phyloP scores from a whole-genome alignment of 2,888 invertebrate genomes.

The Frankliniella fusca region DNA sequence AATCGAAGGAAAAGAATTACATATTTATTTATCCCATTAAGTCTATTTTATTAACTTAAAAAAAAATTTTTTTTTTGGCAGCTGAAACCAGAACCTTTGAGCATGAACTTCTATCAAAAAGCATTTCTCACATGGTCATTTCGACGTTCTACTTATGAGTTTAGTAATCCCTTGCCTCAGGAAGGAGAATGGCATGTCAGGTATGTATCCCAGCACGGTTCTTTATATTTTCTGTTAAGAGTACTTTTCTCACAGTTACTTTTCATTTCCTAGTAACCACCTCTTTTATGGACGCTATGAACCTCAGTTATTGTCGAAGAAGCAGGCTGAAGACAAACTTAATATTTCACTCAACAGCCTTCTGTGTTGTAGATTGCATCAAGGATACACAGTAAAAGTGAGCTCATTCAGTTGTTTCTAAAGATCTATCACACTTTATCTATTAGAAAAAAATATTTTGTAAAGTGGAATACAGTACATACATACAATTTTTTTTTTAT shows the following conservation, averaged over 20 bases:
- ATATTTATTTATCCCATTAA: neutral
- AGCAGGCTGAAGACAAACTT: conserved; percentile 61
- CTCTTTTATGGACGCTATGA: conserved; percentile 55
- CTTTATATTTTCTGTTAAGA: neutral
- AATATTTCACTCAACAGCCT: conserved; percentile 60
- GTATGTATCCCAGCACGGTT: conserved; percentile 35
- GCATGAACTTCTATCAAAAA: conserved; percentile 58
- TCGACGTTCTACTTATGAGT: conserved; percentile 44
- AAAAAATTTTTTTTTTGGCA: conserved; percentile 25
- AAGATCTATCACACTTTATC: neutral
- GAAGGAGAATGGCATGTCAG: conserved; percentile 45
- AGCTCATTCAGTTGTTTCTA: conserved; percentile 35
- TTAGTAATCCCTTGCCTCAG: conserved; percentile 38
- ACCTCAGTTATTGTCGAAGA: conserved; percentile 56
- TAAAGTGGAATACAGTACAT: neutral
- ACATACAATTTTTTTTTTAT: conserved; percentile 9
- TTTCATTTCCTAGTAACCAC: conserved; percentile 49
- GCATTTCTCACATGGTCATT: conserved; percentile 60
- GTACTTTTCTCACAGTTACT: neutral
- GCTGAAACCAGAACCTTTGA: conserved; percentile 39
- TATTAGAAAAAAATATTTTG: conserved; percentile 28
- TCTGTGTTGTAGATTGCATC: conserved; percentile 66
- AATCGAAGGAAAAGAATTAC: neutral
- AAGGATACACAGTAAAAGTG: conserved; percentile 68
- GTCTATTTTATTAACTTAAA: neutral